Evolutionary conservation across 2,888 invertebrate genomes (phyloP).

Genomic region (Bombylius discolor): DNA sequence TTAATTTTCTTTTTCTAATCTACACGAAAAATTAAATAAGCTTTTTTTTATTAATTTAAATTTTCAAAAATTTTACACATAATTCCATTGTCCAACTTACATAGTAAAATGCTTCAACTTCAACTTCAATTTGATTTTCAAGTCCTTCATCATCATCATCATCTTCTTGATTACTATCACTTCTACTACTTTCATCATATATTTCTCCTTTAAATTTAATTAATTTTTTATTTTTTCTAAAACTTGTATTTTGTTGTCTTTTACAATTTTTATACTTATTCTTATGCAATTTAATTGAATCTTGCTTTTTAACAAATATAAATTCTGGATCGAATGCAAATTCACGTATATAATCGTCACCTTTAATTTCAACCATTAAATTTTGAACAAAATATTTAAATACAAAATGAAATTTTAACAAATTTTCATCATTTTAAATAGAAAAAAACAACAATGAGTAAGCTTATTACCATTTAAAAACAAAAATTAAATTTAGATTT

Average conservation of each 20-base stretch:
- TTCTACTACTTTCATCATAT: neutral
- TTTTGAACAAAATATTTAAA: neutral
- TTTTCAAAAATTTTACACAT: too few relatives aligned
- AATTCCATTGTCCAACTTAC: slow-evolving; percentile 21
- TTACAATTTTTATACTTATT: neutral
- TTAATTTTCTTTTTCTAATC: too few relatives aligned
- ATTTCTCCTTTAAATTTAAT: neutral
- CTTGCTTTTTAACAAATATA: slow-evolving; percentile 28
- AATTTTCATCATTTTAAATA: too few relatives aligned
- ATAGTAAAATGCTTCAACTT: slow-evolving; percentile 34
- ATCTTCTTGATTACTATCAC: neutral
- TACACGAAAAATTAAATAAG: too few relatives aligned
- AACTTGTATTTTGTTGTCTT: neutral
- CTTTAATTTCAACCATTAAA: slow-evolving; percentile 7
- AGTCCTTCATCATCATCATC: neutral
- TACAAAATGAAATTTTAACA: too few relatives aligned
- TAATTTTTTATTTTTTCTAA: neutral
- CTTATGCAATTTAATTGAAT: slow-evolving; percentile 15
- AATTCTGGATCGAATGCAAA: slow-evolving; percentile 34
- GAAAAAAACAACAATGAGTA: too few relatives aligned
- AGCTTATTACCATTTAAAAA: too few relatives aligned
- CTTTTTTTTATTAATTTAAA: too few relatives aligned
- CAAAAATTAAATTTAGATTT: too few relatives aligned
- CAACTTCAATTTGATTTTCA: slow-evolving; percentile 30
- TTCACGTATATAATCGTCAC: slow-evolving; percentile 33